Base-by-base conservation (phyloP, 2,797 vertebrate genomes). In the Lophius americanus region DNA sequence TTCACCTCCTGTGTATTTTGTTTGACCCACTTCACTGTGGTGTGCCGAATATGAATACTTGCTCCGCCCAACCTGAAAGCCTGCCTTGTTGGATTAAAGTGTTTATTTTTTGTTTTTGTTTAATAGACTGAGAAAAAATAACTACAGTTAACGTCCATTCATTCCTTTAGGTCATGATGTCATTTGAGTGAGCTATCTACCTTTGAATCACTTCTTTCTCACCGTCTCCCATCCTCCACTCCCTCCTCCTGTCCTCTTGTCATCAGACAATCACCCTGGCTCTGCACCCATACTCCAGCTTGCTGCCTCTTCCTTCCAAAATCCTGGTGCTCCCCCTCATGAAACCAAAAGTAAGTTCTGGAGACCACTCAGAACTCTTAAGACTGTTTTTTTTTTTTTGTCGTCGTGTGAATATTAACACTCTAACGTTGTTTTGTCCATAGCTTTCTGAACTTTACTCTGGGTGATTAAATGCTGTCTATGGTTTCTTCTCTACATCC, bases 301-400 rank as follows among this genome's bases (percentile, higher is more conserved):
- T 91, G 93, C 94, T 79, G 91, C 92, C 72, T 81, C 93, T 88
- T 91, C 93, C 90, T 94, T 94, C 89, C 94, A 93, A 89, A 93
- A 93, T 81, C 86, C 91, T 0, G 93, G 92, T 69, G 93, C 71
- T 41, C 89, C 92, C 80, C 85, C 93, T 13, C 92, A 95, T 76
- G 93, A 94, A 91, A 90, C 87, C 87, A 95, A 93, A 94, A 94
- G 94, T 95, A 95, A 95, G 94, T 94, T 82, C 47, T 57, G 44
- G 36, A 72, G 54, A 53, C 4, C 0, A 41, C 48, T 61, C 13
- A 14, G 10, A 33, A 23, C 12, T 10, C 3, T 23, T 37, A 38
- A 7, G 14, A 9, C 7, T n/a, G 38, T 42, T 3, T 42, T 9
- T 38, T 4, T 38, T 38, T 38, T 41, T 41, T 44, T 14, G 4